phyloP scores from a whole-genome alignment of 2,797 vertebrate genomes.

The Rhyacichthys aspro region DNA sequence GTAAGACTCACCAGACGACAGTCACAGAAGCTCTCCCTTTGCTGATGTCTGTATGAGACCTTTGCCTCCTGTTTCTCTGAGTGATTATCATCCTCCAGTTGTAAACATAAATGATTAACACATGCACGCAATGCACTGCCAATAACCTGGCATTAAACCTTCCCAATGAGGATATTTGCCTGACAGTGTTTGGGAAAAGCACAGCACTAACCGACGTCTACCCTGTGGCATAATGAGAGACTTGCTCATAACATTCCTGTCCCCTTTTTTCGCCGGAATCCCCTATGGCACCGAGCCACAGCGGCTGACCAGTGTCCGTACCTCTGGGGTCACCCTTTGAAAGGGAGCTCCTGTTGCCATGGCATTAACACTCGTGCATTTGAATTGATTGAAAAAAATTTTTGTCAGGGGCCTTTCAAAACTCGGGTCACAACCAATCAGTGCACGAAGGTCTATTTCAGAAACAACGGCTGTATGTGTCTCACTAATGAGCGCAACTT shows the following conservation, averaged over 20 bases:
- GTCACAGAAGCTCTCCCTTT: constrained; percentile 30
- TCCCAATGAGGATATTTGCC: constrained; percentile 2
- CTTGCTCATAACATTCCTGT: constrained; percentile 9
- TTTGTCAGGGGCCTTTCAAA: constrained; percentile 20
- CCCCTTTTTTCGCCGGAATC: constrained; percentile 7
- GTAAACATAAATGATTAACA: constrained; percentile 85
- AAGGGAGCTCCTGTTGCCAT: constrained; percentile 34
- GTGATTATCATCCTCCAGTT: constrained; percentile 46
- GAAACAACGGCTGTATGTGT: constrained; percentile 27
- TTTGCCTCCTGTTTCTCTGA: constrained; percentile 68
- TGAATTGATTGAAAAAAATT: constrained; percentile 19
- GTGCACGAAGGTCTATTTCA: constrained; percentile 27
- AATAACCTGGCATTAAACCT: constrained; percentile 19
- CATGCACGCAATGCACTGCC: constrained; percentile 1
- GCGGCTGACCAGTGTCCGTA: constrained; percentile 31
- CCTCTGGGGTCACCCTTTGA: constrained; percentile 24
- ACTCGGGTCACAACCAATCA: constrained; percentile 51
- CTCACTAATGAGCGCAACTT: constrained; percentile 62
- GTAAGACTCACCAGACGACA: constrained; percentile 54
- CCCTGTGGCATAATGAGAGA: constrained; percentile 14
- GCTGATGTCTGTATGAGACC: constrained; percentile 64
- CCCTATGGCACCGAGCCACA: constrained; percentile 26
- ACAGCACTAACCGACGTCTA: too few relatives aligned
- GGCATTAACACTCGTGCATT: constrained; percentile 20
- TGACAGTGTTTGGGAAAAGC: neutral